phyloP scores from a whole-genome alignment of 2,888 invertebrate genomes.

The Tricholauxania praeusta region DNA sequence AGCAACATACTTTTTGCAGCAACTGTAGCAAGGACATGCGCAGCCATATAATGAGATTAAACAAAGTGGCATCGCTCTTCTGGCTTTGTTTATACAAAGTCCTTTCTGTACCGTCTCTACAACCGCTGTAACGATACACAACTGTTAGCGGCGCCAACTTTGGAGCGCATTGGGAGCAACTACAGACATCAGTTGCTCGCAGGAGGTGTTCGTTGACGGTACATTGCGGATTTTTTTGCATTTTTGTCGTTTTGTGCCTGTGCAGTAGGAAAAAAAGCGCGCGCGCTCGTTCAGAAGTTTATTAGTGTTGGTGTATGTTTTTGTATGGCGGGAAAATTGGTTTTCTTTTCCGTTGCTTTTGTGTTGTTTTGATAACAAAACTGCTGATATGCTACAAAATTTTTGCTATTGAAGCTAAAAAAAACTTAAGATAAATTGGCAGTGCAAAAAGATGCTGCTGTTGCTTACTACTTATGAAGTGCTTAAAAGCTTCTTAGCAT shows the following conservation, averaged over 20 bases:
- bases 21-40: conserved; percentile 42
- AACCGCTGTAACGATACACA: conserved; percentile 23
- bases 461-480: no score
- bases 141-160: conserved; percentile 12
- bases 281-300: conserved; percentile 24
- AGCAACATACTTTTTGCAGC: conserved; percentile 21
- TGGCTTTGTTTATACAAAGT: conserved; percentile 8
- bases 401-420: neutral
- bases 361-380: conserved; percentile 17
- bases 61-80: conserved; percentile 3
- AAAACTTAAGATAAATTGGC: neutral
- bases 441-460: neutral
- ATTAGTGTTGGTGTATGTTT: conserved; percentile 20
- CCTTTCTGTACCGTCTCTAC: neutral
- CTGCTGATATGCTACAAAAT: conserved; percentile 10
- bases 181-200: conserved; percentile 49
- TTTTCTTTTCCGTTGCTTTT: conserved; percentile 27
- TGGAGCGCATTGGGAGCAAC: conserved; percentile 37
- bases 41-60: neutral
- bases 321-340: conserved; percentile 3
- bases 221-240: conserved; percentile 17
- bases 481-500: conserved; percentile 6
- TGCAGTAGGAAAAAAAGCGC: conserved; percentile 26
- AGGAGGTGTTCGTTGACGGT: conserved; percentile 50
- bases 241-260: conserved; percentile 39